Evolutionary conservation across 2,888 invertebrate genomes (phyloP), one percentile per base, ranked within the genome.

Genomic region (Serripes groenlandicus): DNA sequence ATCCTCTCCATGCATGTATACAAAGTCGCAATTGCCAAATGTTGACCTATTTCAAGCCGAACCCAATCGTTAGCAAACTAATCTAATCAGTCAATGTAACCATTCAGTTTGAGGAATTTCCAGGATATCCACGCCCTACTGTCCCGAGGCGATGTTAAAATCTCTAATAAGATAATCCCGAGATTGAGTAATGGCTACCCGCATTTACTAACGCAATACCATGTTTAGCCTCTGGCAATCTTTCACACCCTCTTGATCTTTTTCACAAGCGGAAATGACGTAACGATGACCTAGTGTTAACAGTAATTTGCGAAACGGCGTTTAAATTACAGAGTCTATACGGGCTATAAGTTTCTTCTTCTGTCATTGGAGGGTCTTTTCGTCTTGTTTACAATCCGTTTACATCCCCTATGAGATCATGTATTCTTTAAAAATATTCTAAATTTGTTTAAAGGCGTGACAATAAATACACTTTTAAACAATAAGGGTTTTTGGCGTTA

Each of bases 221-320:
- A 42, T 66, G 28, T 66, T 66, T 66, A 35, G 66, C 66, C 42
- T 32, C 5, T 26, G n/a, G 66, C 66, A 42, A 37, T 66, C n/a
- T 37, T 35, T 35, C 34, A 66, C 66, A 42, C 66, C 66, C 37
- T 42, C 42, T 21, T 66, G 66, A 66, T 42, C 66, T 66, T 42
- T 62, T 37, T 66, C 26, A 42, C 66, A 9, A 66, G 66, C 66
- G 66, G 66, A 66, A 66, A 42, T 66, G 66, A 42, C 66, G 66
- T 66, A 66, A 66, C 35, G 26, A 42, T 66, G 66, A 66, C 37
- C 66, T 42, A 23, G 42, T 42, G 66, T 66, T 42, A 66, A 66
- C 66, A 35, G n/a, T 37, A 66, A 66, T 66, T 66, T n/a, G 66
- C 26, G 35, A 66, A 66, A 35, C 34, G 28, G 23, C 42, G 35